phyloP scores from a whole-genome alignment of 2,113 vertebrate species.

The Bettongia penicillata region DNA sequence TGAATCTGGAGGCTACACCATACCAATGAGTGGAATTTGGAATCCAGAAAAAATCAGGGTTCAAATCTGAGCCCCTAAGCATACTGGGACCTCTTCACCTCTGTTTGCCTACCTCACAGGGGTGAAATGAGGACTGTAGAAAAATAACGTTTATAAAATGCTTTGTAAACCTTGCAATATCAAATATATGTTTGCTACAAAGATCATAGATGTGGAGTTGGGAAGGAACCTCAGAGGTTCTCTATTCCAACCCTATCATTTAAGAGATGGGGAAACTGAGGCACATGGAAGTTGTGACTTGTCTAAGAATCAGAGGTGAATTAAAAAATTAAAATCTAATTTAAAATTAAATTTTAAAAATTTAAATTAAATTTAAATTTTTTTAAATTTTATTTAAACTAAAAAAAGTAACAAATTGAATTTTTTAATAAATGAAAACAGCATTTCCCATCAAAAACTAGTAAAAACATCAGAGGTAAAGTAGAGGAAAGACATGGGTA shows the following conservation, averaged over 20 bases:
- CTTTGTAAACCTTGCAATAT: background rate
- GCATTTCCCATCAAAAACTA: background rate
- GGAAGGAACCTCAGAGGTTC: background rate
- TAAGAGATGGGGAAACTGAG: background rate
- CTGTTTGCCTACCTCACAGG: background rate
- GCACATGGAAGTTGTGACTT: background rate
- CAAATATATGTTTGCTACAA: background rate
- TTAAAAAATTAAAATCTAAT: too few relatives aligned
- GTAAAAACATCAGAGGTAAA: background rate
- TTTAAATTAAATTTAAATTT: too few relatives aligned
- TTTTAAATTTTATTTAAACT: too few relatives aligned
- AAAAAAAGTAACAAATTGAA: background rate
- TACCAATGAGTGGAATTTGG: background rate
- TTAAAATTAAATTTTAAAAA: too few relatives aligned
- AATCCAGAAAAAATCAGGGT: background rate
- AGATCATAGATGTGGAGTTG: background rate
- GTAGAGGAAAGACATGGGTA: background rate
- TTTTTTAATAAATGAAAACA: background rate
- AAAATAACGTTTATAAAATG: background rate
- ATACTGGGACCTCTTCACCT: background rate
- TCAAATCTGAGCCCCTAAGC: background rate
- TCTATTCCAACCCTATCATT: background rate
- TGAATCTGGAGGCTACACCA: background rate
- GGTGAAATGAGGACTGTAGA: background rate
- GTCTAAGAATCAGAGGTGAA: background rate